Evolutionary conservation across 2,797 vertebrate species (phyloP).

Genomic region (Coracias cyanogaster): DNA sequence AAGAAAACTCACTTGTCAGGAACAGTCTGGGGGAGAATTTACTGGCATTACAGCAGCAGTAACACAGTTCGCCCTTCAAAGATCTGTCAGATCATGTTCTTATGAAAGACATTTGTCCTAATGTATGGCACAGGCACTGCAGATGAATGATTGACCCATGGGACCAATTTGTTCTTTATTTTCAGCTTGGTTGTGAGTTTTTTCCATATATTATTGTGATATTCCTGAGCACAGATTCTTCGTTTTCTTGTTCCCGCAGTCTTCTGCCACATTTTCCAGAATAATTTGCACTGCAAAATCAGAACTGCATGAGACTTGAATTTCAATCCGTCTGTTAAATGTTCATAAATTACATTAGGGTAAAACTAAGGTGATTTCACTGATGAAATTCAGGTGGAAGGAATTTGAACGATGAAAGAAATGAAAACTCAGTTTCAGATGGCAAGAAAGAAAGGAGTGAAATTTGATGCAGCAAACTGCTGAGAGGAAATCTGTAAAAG

Average conservation of each 20-base stretch:
- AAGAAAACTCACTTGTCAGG: not conserved
- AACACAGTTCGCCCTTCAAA: not conserved
- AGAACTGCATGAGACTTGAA: not conserved
- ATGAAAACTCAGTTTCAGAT: not conserved
- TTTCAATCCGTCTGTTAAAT: conserved; percentile 4
- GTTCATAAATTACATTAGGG: not conserved
- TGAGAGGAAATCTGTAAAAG: not conserved
- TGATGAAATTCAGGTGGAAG: not conserved
- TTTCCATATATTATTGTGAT: not conserved
- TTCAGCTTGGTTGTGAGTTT: not conserved
- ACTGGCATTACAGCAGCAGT: not conserved
- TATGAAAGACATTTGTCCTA: not conserved
- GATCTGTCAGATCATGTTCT: not conserved
- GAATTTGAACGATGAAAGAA: not conserved
- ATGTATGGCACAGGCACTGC: not conserved
- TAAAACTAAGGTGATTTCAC: not conserved
- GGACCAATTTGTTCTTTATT: not conserved
- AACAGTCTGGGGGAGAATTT: not conserved
- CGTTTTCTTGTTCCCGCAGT: not conserved
- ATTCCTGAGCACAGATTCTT: not conserved
- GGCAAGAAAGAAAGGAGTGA: not conserved
- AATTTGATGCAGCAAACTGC: not conserved
- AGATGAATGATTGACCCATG: not conserved
- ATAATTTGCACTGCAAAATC: not conserved
- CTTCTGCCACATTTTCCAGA: not conserved